Base-by-base conservation (phyloP, 2,888 invertebrate genomes). In the Microplitis manilae region DNA sequence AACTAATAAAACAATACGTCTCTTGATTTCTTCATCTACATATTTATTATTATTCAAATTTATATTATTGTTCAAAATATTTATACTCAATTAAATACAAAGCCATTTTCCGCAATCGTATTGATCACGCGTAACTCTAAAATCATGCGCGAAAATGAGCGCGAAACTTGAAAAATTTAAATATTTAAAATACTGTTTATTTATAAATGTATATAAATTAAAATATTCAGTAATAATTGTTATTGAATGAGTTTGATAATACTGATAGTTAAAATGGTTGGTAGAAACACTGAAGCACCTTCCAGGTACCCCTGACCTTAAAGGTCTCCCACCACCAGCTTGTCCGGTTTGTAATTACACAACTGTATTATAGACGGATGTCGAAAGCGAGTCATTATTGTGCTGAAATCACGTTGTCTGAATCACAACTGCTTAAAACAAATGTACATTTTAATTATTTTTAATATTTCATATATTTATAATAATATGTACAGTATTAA, bases 281-380 rank as follows among this genome's bases (percentile, higher is more conserved):
- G 68, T 62, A 39, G 41, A 41, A 68, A 30, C 13, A 41, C 30
- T 9, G 30, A 50, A 74, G 64, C 70, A 77, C 77, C 83, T 83
- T 81, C 81, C 83, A 84, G 82, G 81, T 87, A 88, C 84, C 87
- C 87, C 87, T 88, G 88, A 88, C 88, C 88, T 88, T 88, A 87
- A 84, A 79, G 81, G 83, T 81, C 81, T 83, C 82, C 82, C 70
- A 77, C 70, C 41, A 73, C 13, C 13, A 30, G 50, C 7, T 50
- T 50, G 50, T 74, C 75, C 76, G 77, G 83, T 81, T 79, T 82
- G 81, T 79, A 80, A 86, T 88, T 88, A 87, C 87, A 85, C 84
- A 84, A 87, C 84, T 80, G 80, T 82, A 59, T 64, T 67, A 75
- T 78, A 83, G 81, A 85, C 85, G 83, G 83, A 83, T 89, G 87